A percentile compares a stretch with the other conserved stretches of the same genome.
Evolutionary conservation across 2,888 invertebrate species (phyloP).

Genomic region (Meta bourneti): DNA sequence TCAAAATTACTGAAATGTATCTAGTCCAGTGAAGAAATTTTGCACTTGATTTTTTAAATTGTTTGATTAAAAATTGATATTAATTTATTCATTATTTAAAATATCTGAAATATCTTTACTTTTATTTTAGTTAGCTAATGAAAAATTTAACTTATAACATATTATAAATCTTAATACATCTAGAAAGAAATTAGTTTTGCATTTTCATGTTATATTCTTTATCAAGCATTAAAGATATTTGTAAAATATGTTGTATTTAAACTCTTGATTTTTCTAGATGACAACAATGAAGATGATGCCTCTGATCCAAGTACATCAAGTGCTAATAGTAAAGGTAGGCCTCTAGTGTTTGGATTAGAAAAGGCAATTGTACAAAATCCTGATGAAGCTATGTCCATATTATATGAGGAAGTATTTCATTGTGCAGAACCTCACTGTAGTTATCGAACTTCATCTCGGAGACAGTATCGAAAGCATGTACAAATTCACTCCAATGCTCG

Average conservation of each 20-base stretch:
- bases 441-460: constrained; percentile 10
- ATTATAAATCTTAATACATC: too few species aligned
- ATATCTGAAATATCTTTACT: too few species aligned
- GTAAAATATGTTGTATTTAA: background rate
- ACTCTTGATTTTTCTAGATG: background rate
- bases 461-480: constrained; percentile 35
- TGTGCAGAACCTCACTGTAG: constrained; percentile 25
- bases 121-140: too few species aligned
- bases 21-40: too few species aligned
- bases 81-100: too few species aligned
- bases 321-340: background rate
- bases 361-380: constrained; percentile 16
- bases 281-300: background rate
- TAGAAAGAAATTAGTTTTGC: too few species aligned
- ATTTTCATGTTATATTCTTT: too few species aligned
- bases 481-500: constrained; percentile 34
- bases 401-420: constrained; percentile 27
- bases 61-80: too few species aligned
- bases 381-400: constrained; percentile 39
- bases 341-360: background rate
- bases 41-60: too few species aligned
- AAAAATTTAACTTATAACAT: too few species aligned
- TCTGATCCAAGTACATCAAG: background rate
- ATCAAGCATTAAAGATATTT: too few species aligned
- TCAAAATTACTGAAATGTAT: too few species aligned